A percentile compares a stretch with the other conserved stretches of the same genome.
phyloP scores from a whole-genome alignment of 1,140 invertebrate species.

The Procambarus virginalis region DNA sequence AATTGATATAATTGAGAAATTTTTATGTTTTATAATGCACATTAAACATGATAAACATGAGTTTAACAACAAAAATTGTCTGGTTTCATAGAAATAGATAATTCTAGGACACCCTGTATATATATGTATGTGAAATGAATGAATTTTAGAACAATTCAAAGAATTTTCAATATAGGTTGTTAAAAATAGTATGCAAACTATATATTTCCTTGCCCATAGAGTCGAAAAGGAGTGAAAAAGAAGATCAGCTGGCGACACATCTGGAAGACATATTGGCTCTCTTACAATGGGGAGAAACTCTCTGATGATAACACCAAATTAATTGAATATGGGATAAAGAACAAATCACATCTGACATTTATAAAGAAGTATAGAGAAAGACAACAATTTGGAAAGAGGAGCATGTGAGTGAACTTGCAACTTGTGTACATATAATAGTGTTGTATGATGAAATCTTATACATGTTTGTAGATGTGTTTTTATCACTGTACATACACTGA shows the following conservation, averaged over 20 bases:
- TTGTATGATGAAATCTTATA: not conserved
- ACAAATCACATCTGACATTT: slow-evolving; percentile 36
- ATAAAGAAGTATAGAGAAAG: slow-evolving; percentile 28
- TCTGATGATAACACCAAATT: slow-evolving; percentile 27
- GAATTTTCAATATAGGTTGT: too few species aligned
- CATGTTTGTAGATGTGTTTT: not conserved
- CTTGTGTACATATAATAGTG: not conserved
- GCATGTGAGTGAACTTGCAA: not conserved
- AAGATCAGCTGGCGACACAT: slow-evolving; percentile 48
- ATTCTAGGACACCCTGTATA: too few species aligned
- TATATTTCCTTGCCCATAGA: slow-evolving; percentile 13
- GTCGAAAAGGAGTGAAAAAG: slow-evolving; percentile 39
- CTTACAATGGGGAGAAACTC: slow-evolving; percentile 27
- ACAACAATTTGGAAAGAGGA: not conserved
- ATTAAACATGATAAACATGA: too few species aligned
- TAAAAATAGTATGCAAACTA: too few species aligned
- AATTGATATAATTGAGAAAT: too few species aligned
- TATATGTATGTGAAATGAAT: too few species aligned
- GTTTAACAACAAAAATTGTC: too few species aligned
- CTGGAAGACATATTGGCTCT: slow-evolving; percentile 44
- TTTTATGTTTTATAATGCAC: too few species aligned
- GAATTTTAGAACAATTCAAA: too few species aligned
- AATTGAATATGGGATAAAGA: slow-evolving; percentile 28
- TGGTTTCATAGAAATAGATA: too few species aligned
- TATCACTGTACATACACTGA: not conserved